Conservation (phyloP, 1,140 invertebrate genomes). For the Chelonus insularis region DNA sequence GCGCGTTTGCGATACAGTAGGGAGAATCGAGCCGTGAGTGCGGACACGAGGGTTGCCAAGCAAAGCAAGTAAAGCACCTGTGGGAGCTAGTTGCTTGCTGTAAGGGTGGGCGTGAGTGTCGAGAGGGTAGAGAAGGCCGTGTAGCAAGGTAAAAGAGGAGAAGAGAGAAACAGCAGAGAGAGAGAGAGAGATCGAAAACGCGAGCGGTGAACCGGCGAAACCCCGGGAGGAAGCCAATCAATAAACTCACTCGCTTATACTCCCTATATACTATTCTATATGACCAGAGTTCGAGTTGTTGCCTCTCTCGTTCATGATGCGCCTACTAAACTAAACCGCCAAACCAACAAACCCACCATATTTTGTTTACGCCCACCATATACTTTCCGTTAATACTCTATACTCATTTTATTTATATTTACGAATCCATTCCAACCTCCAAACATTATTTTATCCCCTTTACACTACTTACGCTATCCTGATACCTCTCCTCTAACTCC, state of each 20-base stretch:
- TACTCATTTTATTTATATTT: neutral
- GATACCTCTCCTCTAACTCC: too few species aligned
- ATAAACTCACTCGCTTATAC: constrained; percentile 50
- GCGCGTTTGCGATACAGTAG: constrained; percentile 10
- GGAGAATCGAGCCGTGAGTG: constrained; percentile 12
- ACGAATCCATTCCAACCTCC: neutral
- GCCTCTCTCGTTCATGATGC: constrained; percentile 17
- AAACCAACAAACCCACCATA: constrained; percentile 50
- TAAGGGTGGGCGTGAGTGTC: constrained; percentile 8
- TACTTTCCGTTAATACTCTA: neutral
- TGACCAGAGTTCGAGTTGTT: constrained; percentile 23
- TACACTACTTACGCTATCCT: too few species aligned
- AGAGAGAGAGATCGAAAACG: constrained; percentile 39
- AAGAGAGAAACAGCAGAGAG: constrained; percentile 34
- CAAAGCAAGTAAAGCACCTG: constrained; percentile 47
- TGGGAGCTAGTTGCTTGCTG: constrained; percentile 29
- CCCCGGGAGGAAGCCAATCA: constrained; percentile 59
- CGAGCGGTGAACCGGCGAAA: constrained; percentile 38
- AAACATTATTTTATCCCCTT: too few species aligned
- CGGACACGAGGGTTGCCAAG: constrained; percentile 47
- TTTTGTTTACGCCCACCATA: constrained; percentile 58
- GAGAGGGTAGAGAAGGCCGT: constrained; percentile 13
- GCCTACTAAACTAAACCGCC: constrained; percentile 23
- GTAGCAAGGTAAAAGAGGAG: constrained; percentile 14
- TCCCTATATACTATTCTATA: constrained; percentile 3